Percentiles rank a stretch among this genome's conserved stretches.
phyloP scores from a whole-genome alignment of 2,888 invertebrate species.

The Andricus curvator region DNA sequence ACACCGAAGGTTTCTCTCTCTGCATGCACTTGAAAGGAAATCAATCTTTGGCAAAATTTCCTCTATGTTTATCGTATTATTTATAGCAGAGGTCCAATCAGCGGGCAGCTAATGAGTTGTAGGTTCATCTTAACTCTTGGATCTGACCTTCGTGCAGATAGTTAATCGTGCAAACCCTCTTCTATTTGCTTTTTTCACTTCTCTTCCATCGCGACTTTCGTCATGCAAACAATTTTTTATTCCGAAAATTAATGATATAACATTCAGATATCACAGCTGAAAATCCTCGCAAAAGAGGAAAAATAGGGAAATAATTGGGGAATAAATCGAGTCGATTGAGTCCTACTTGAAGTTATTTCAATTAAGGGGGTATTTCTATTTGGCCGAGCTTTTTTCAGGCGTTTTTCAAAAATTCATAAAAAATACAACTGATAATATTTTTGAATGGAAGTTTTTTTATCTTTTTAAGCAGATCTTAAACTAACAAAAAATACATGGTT shows the following conservation, averaged over 20 bases:
- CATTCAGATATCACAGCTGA: no score
- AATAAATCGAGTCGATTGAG: no score
- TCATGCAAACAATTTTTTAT: not conserved
- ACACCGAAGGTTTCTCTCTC: conserved; percentile 7
- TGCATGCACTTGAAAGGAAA: conserved; percentile 17
- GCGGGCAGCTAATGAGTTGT: conserved; percentile 17
- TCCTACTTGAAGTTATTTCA: no score
- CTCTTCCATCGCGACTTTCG: not conserved
- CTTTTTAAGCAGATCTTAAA: no score
- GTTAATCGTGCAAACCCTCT: not conserved
- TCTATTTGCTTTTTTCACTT: not conserved
- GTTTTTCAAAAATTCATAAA: no score
- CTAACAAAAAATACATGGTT: no score
- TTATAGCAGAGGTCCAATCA: not conserved
- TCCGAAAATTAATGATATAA: not conserved
- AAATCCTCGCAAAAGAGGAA: no score
- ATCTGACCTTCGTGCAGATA: conserved; percentile 17
- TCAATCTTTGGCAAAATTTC: conserved; percentile 20
- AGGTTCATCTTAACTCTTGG: not conserved
- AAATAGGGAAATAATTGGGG: no score
- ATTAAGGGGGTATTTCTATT: no score
- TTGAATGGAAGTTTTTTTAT: no score
- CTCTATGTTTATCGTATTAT: conserved; percentile 5
- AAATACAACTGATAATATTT: no score
- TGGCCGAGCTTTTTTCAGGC: no score